Percentiles rank a stretch among this genome's conserved stretches.
Conservation (phyloP, 1,140 invertebrate genomes). For the Platyscapa corneri region DNA sequence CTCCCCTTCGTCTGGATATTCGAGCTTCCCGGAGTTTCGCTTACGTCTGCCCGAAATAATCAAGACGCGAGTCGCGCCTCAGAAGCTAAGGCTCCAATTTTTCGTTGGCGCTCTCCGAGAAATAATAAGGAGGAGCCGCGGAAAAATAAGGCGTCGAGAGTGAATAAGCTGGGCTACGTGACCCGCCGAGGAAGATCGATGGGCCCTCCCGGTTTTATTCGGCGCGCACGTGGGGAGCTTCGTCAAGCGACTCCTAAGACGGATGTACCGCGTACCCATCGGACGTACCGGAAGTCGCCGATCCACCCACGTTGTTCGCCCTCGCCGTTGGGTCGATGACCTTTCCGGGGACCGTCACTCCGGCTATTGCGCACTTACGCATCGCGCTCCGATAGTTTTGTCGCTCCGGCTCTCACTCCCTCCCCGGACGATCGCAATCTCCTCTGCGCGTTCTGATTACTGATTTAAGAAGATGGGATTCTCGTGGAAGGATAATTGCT, state of each 20-base stretch:
- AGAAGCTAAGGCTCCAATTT: background rate
- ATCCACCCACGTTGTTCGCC: background rate
- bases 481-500: background rate
- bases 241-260: background rate
- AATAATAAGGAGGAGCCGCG: background rate
- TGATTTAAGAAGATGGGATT: background rate
- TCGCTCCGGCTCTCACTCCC: background rate
- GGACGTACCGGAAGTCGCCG: background rate
- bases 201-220: background rate
- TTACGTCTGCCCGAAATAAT: background rate
- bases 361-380: background rate
- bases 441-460: background rate
- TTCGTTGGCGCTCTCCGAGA: background rate
- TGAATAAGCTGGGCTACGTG: slow-evolving; percentile 12
- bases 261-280: background rate
- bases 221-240: background rate
- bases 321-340: background rate
- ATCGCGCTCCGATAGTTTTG: background rate
- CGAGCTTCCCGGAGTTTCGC: no score
- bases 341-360: background rate
- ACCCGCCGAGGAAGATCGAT: slow-evolving; percentile 16
- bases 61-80: background rate
- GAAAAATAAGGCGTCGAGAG: background rate
- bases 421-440: background rate
- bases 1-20: no score